Evolutionary conservation across 2,888 invertebrate genomes (phyloP), one percentile per base, ranked within the genome.

Genomic region (Mesorhabditis spiculigera): DNA sequence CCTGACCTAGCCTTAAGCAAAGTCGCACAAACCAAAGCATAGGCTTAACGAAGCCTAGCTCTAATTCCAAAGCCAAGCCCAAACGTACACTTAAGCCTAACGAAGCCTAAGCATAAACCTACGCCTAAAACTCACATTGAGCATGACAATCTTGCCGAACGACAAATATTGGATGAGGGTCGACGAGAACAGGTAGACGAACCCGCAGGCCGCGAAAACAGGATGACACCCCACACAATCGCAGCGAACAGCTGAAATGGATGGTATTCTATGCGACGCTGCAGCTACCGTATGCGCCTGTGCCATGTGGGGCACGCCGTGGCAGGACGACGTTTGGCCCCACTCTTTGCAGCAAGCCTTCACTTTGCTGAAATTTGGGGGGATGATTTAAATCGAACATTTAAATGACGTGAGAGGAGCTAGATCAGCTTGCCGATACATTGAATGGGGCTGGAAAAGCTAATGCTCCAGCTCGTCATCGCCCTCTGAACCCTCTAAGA

Each of bases 241-340:
- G 79, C 73, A 5, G 78, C 75, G 62, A 71, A 66, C 63, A 69
- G 43, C 72, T 72, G 66, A 65, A 69, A 50, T 2, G n/a, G 58
- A 50, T 10, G n/a, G 8, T 50, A 50, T 10, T 50, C 8, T 50
- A 50, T 50, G 8, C n/a, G 8, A 3, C 8, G 8, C n/a, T 50
- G 58, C 8, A 3, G 10, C n/a, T 44, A 73, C 66, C 0, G 75
- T 76, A 42, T 73, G 71, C 4, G 78, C 78, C 63, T 76, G 75
- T 4, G 79, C 76, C 78, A 79, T 78, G 62, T 80, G 80, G 8
- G 79, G 78, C 45, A 80, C 69, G 44, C 78, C 80, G 61, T 80
- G 80, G 50, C 78, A 75, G n/a, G 76, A 74, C 0, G 78, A 75
- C 10, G 77, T 73, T 72, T 77, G 76, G 45, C 78, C 80, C 80